A percentile compares a stretch with the other conserved stretches of the same genome.
phyloP scores from a whole-genome alignment of 1,140 invertebrate species.

The Pseudomyrmex cubaensis region DNA sequence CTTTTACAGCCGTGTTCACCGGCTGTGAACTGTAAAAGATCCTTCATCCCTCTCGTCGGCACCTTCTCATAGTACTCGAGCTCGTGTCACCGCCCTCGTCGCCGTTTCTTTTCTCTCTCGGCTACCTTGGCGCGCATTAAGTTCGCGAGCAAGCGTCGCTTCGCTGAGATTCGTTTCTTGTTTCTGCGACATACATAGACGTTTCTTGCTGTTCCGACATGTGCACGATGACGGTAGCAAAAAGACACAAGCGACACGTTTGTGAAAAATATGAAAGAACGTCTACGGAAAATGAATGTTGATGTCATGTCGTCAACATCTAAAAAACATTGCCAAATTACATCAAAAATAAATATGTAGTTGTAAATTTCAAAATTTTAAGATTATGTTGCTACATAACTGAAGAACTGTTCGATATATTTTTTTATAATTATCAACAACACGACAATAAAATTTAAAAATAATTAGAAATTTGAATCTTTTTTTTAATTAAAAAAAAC shows the following conservation, averaged over 20 bases:
- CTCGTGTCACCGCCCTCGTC: neutral
- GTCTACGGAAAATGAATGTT: neutral
- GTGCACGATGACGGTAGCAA: neutral
- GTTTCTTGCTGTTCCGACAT: neutral
- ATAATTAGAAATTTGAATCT: neutral
- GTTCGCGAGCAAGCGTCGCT: neutral
- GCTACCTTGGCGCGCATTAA: constrained; percentile 15
- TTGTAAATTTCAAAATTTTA: neutral
- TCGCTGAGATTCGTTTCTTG: constrained; percentile 24
- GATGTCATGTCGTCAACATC: neutral
- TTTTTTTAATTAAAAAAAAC: too few species aligned
- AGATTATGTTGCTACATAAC: too few species aligned
- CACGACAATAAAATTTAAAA: neutral
- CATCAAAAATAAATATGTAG: neutral
- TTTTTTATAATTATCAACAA: too few species aligned
- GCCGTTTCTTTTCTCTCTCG: neutral
- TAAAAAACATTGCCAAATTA: neutral
- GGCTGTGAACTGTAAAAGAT: constrained; percentile 58
- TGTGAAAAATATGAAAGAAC: constrained; percentile 6
- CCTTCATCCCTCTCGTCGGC: constrained; percentile 37
- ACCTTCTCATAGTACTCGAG: constrained; percentile 16
- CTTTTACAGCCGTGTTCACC: constrained; percentile 32
- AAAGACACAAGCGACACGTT: too few species aligned
- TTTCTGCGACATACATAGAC: neutral
- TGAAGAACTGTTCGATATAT: too few species aligned